These are phyloP conservation scores for Drosophila sp. DNA, from an alignment of 1,140 invertebrate species.

Conservation along the genomic window DNA sequence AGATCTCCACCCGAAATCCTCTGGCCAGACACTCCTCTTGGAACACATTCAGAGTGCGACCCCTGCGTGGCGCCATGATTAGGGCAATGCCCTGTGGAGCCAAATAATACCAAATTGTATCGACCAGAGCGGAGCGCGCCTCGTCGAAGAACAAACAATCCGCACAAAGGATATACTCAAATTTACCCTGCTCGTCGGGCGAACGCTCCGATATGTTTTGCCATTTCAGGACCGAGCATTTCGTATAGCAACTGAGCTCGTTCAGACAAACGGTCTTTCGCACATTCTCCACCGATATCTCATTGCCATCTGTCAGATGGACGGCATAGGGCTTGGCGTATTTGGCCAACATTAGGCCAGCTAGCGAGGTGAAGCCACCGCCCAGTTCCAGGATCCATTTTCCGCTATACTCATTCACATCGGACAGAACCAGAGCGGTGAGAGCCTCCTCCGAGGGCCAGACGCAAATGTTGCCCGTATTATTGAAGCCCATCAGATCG, in stretches of 20 bases:
- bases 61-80: slow-evolving; percentile 90
- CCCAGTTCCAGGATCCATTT: slow-evolving; percentile 91
- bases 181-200: slow-evolving; percentile 77
- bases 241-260: slow-evolving; percentile 83
- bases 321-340: slow-evolving; percentile 86
- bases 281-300: slow-evolving; percentile 90
- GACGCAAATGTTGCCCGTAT: slow-evolving; percentile 95
- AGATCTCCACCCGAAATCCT: slow-evolving; percentile 85
- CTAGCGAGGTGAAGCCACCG: slow-evolving; percentile 93
- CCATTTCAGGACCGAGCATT: slow-evolving; percentile 85
- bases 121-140: slow-evolving; percentile 87
- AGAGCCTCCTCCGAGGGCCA: slow-evolving; percentile 95
- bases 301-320: slow-evolving; percentile 91
- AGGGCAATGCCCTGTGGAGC: slow-evolving; percentile 87
- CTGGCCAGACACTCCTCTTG: slow-evolving; percentile 85
- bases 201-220: slow-evolving; percentile 63
- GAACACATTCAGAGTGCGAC: slow-evolving; percentile 89
- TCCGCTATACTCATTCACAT: slow-evolving; percentile 86
- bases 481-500: slow-evolving; percentile 93
- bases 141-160: slow-evolving; percentile 94
- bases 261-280: slow-evolving; percentile 87
- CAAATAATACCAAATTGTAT: slow-evolving; percentile 88
- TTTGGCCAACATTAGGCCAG: slow-evolving; percentile 90
- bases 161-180: slow-evolving; percentile 90
- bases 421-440: slow-evolving; percentile 89